Conservation (phyloP, 2,797 vertebrate species). For the Erpetoichthys calabaricus region DNA sequence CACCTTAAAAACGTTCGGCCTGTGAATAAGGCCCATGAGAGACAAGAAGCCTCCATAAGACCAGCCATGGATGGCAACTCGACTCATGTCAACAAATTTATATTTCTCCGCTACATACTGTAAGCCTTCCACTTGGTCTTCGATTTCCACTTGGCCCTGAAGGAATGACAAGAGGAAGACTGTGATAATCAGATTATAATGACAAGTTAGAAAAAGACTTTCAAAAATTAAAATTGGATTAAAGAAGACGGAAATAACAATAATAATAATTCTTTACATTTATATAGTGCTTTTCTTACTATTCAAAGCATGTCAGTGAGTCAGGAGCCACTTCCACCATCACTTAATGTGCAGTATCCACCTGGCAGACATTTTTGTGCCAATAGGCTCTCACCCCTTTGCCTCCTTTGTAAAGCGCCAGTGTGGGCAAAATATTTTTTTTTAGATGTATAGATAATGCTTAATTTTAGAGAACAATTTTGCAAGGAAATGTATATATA, state of each 20-base stretch:
- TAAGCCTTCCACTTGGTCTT: constrained; percentile 93
- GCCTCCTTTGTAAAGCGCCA: no score
- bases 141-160: constrained; percentile 92
- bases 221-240: neutral
- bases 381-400: no score
- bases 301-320: no score
- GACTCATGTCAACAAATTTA: constrained; percentile 84
- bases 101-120: constrained; percentile 87
- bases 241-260: neutral
- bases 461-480: no score
- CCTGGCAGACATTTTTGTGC: no score
- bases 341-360: no score
- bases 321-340: no score
- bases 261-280: no score
- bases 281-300: no score
- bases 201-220: neutral
- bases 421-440: no score
- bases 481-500: no score
- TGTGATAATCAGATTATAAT: constrained; percentile 3
- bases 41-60: constrained; percentile 92
- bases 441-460: no score
- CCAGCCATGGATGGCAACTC: constrained; percentile 91
- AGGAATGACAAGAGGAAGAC: constrained; percentile 2
- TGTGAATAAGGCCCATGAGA: constrained; percentile 91
- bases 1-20: constrained; percentile 88